Evolutionary conservation across 2,888 invertebrate genomes (phyloP).

Genomic region (Tillus elongatus): DNA sequence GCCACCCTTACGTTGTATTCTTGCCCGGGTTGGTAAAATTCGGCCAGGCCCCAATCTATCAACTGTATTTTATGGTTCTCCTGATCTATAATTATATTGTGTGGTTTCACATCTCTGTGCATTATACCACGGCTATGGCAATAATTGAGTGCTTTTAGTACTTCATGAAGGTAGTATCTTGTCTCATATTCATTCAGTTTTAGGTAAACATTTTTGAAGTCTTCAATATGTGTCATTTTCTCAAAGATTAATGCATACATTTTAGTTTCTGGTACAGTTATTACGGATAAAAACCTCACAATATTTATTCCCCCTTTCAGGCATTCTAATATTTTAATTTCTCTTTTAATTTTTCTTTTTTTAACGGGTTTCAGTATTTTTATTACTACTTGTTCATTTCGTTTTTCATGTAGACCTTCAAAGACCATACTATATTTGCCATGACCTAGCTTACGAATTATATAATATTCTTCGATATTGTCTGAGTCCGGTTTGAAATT

Average conservation of each 20-base stretch:
- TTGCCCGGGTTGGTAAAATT: conserved; percentile 39
- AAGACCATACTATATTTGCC: conserved; percentile 42
- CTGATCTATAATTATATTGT: conserved; percentile 38
- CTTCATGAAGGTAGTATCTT: conserved; percentile 41
- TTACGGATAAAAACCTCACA: conserved; percentile 32
- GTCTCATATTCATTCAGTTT: conserved; percentile 36
- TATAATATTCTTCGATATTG: conserved; percentile 32
- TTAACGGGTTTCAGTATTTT: conserved; percentile 40
- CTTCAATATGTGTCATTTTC: conserved; percentile 33
- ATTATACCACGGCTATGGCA: conserved; percentile 41
- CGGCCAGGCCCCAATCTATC: conserved; percentile 41
- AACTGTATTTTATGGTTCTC: conserved; percentile 32
- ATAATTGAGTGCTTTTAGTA: conserved; percentile 40
- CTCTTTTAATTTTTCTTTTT: conserved; percentile 38
- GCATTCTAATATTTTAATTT: conserved; percentile 39
- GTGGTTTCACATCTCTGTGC: conserved; percentile 41
- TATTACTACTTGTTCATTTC: conserved; percentile 34
- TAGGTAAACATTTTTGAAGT: conserved; percentile 39
- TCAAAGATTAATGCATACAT: conserved; percentile 37
- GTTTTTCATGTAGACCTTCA: conserved; percentile 33
- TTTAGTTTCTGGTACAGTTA: conserved; percentile 26
- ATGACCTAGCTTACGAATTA: conserved; percentile 36
- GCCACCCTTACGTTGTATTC: conserved; percentile 40
- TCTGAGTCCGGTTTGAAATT: conserved; percentile 31
- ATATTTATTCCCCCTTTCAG: conserved; percentile 37